These are phyloP conservation scores for Sarotherodon lohbergeri DNA, from an alignment of 2,113 vertebrate genomes.

Conservation along the genomic window DNA sequence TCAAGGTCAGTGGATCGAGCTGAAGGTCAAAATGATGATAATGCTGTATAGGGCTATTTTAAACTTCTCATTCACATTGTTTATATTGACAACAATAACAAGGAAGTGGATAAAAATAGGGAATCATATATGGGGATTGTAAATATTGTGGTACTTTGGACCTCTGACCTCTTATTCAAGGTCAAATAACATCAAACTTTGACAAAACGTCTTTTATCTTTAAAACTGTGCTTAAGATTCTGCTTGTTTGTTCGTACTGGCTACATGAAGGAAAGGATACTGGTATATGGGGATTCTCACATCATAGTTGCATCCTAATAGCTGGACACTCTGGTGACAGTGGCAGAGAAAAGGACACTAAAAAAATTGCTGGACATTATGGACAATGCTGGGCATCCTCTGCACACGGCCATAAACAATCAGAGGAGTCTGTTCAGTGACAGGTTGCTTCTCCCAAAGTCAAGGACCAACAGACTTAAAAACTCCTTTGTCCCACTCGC, in stretches of 20 bases:
- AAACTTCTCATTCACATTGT: not conserved
- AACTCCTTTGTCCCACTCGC: no score
- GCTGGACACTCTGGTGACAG: no score
- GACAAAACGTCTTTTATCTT: not conserved
- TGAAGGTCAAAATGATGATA: not conserved
- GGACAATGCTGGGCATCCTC: no score
- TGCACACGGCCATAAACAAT: no score
- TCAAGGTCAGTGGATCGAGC: not conserved
- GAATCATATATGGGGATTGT: not conserved
- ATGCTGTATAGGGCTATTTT: not conserved
- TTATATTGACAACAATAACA: not conserved
- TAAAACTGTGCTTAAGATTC: not conserved
- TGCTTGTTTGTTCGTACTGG: not conserved
- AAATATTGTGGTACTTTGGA: not conserved
- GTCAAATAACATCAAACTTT: not conserved
- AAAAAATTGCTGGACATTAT: no score
- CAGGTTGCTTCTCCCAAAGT: no score
- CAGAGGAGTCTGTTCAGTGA: no score
- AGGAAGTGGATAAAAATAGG: not conserved
- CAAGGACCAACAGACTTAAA: no score
- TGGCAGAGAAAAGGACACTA: no score
- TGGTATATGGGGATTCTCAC: not conserved
- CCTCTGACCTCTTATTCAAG: not conserved
- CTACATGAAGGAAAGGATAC: not conserved
- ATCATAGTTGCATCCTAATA: not conserved